Conservation (phyloP, 2,797 vertebrate genomes). For the Peromyscus melanophrys region DNA sequence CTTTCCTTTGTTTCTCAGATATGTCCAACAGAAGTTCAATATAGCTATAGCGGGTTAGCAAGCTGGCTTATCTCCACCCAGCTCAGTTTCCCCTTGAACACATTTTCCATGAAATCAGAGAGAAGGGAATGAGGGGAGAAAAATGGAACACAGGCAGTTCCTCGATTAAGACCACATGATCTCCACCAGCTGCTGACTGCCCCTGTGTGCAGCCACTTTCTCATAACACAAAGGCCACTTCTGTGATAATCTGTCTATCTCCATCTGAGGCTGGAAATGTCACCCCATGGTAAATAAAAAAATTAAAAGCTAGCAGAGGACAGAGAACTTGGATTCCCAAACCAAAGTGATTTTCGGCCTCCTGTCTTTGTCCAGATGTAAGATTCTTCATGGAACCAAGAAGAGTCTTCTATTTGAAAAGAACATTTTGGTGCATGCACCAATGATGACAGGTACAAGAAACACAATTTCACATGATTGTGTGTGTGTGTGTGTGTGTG, state of each 20-base stretch:
- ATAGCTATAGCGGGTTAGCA: background rate
- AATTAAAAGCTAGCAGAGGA: conserved; percentile 28
- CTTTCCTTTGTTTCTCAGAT: conserved; percentile 39
- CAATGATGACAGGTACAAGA: background rate
- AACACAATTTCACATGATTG: background rate
- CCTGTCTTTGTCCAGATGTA: conserved; percentile 22
- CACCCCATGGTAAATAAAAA: conserved; percentile 17
- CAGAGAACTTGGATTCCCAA: conserved; percentile 44
- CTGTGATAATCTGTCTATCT: conserved; percentile 3
- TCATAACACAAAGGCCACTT: conserved; percentile 48
- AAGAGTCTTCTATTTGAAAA: conserved; percentile 45
- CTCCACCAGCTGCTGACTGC: conserved; percentile 30
- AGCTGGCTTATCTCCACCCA: conserved; percentile 66
- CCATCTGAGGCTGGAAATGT: conserved; percentile 25
- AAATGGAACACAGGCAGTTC: conserved; percentile 40
- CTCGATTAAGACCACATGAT: conserved; percentile 55
- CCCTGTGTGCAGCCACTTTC: background rate
- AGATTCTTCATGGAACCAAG: background rate
- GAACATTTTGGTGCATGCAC: background rate
- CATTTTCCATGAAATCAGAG: conserved; percentile 37
- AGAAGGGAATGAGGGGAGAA: conserved; percentile 5
- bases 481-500: background rate
- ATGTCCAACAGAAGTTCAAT: conserved; percentile 32
- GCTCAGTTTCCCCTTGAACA: conserved; percentile 14
- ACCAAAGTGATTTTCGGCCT: conserved; percentile 29